Base-by-base conservation (phyloP, 2,113 vertebrate species). In the Xiphophorus hellerii region DNA sequence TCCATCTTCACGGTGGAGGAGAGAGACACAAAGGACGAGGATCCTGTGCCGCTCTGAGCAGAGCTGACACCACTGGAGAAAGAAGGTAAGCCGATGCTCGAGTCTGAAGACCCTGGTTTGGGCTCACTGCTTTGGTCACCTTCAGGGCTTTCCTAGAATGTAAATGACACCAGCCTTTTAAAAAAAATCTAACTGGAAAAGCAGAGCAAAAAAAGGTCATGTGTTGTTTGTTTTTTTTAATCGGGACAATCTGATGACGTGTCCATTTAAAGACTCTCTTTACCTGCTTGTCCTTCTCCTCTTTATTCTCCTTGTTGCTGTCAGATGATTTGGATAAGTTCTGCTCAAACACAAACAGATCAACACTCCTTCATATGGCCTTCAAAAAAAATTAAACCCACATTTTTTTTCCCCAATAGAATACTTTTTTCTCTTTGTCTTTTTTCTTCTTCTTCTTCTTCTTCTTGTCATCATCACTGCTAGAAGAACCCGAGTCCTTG, bases 401-500 rank as follows among this genome's bases (percentile, higher is more conserved):
- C 64, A 64, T 27, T 48, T 48, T 48, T 20, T 20, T 14, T 28
- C 28, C 15, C 14, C 5, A 9, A 66, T 11, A 0, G 0, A 3
- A 30, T 79, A 37, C 71, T 64, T 89, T 82, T 87, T 87, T 86
- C 76, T 90, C 88, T 22, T 87, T 84, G 17, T 84, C 62, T 22
- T 86, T 68, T 63, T 88, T 85, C 65, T 91, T 88, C 13, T 89
- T 82, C 66, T 90, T 83, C 6, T 89, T 91, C 28, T 83, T 92
- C 72, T 90, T 90, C 33, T 91, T 83, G 17, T 90, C 78, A 31
- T 86, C 76, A 71, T 88, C 87, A 74, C 80, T 85, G 8, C 82
- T 17, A 31, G 84, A 88, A 76, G 83, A 87, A 72, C 60, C 76
- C 0, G 78, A 90, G 68, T 91, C 77, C 89, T 92, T 58, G 37